A percentile compares a stretch with the other conserved stretches of the same genome.
Evolutionary conservation across 1,140 invertebrate genomes (phyloP).

Genomic region (Drosophila lacteicornis): DNA sequence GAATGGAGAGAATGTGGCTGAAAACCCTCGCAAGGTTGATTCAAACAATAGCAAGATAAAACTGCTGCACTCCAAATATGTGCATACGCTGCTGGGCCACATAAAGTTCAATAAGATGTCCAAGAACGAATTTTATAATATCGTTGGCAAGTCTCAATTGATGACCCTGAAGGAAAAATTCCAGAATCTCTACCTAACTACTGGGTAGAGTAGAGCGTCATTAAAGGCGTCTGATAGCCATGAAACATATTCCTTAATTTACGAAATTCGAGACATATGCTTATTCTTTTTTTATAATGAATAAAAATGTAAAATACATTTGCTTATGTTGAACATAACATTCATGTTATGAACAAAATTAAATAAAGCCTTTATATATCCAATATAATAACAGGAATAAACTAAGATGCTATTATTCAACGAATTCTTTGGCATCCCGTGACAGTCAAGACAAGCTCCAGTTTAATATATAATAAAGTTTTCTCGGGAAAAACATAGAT

Average conservation of each 20-base stretch:
- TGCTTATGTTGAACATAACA: not conserved
- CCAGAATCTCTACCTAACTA: not conserved
- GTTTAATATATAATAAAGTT: slow-evolving; percentile 16
- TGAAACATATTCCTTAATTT: not conserved
- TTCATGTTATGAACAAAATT: not conserved
- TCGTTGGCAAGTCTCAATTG: slow-evolving; percentile 20
- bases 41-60: not conserved
- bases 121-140: slow-evolving; percentile 7
- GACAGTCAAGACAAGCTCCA: too few relatives aligned
- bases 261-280: not conserved
- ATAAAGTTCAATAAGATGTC: slow-evolving; percentile 2
- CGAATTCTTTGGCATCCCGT: not conserved
- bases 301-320: not conserved
- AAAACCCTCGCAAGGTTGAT: too few relatives aligned
- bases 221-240: not conserved
- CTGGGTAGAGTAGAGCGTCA: not conserved
- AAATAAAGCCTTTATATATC: not conserved
- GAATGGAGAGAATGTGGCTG: not conserved
- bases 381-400: not conserved
- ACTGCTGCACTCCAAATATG: not conserved
- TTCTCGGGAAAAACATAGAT: not conserved
- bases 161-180: slow-evolving; percentile 17
- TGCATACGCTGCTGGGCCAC: slow-evolving; percentile 11
- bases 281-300: not conserved
- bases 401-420: not conserved